These are phyloP conservation scores for Ascidia mentula DNA, from an alignment of 23 tunicate genomes.

Conservation along the genomic window DNA sequence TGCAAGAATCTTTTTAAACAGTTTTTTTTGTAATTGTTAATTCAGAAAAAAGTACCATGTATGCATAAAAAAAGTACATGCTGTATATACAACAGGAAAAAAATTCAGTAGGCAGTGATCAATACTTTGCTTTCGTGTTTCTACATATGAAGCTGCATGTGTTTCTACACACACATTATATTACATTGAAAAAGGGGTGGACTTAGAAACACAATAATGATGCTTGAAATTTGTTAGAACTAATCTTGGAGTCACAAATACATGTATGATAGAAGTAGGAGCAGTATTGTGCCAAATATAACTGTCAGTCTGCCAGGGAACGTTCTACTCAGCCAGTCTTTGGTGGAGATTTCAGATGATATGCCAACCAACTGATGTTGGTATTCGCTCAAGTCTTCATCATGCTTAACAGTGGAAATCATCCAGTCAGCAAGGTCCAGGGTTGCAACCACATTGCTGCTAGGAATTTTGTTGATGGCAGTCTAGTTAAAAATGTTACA, in stretches of 20 bases:
- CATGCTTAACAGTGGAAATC: conserved; percentile 29
- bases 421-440: conserved; percentile 71
- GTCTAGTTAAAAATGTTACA: conserved; percentile 45
- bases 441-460: conserved; percentile 34
- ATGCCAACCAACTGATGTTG: conserved; percentile 57
- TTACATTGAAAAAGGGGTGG: no score
- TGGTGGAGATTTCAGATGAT: conserved; percentile 38
- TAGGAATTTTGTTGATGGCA: conserved; percentile 33
- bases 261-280: not conserved
- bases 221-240: no score
- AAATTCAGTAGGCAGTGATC: no score
- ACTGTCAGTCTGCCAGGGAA: conserved; percentile 12
- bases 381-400: conserved; percentile 27
- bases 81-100: no score
- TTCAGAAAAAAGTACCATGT: no score
- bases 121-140: no score
- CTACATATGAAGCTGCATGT: no score
- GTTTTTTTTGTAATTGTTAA: no score
- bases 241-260: not conserved
- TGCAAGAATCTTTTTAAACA: no score
- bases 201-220: no score
- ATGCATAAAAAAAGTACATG: no score
- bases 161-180: no score
- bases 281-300: not conserved
- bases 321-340: conserved; percentile 22